Evolutionary conservation across 2,888 invertebrate genomes (phyloP), one percentile per base, ranked within the genome.

Genomic region (Artemia sp.): DNA sequence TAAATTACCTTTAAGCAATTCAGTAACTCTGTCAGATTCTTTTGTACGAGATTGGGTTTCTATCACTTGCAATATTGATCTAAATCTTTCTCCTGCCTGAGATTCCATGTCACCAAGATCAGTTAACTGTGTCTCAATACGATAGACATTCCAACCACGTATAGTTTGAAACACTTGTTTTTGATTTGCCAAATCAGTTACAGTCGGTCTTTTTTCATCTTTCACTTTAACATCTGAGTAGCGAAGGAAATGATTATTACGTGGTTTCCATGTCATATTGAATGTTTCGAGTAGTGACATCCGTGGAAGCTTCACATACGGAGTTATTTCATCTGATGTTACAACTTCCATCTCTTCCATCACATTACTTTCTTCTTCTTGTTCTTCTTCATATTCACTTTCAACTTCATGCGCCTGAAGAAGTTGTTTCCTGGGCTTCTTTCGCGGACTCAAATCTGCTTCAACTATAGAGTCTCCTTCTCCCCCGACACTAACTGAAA

Each of bases 101-200:
- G 81, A 79, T 73, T 84, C 84, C 69, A 83, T 74, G 10, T 82
- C 82, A 74, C 82, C 81, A 11, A 67, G n/a, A 67, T 67, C 24
- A 8, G 50, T n/a, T 38, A 67, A 38, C 81, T 94, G 93, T 66
- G 91, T 87, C 58, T 89, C 89, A 74, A 95, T 83, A 78, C 93
- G 92, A 81, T 90, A 87, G 72, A 95, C 84, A 81, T 94, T 95
- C 95, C 95, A 95, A 1, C 95, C 95, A 74, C 90, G 90, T 19
- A 92, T 86, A 79, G 90, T 91, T 76, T 90, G 88, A 73, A 89
- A 81, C 69, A 93, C 89, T 76, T 90, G 86, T 73, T 86, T 86
- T 78, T 92, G 92, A 79, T 88, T 89, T 51, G 94, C 91, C 75
- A 95, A 82, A 79, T 94, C 92, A 76, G 88, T 87, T 66, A 95